Base-by-base conservation (phyloP, 92 coral and sea anemone genomes). In the Siderastrea radians region DNA sequence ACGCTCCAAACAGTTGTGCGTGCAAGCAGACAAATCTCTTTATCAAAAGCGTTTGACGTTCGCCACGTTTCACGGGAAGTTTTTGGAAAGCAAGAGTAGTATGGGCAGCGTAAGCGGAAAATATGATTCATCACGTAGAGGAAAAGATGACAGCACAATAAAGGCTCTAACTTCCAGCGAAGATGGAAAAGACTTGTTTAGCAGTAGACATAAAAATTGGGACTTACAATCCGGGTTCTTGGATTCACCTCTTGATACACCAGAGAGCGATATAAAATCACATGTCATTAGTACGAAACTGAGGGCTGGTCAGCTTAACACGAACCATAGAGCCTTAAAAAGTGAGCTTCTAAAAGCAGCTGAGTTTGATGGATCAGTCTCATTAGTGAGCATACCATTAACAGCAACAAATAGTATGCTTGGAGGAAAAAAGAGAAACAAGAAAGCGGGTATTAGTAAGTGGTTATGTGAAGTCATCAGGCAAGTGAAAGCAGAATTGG, bases 381-480 rank as follows among this genome's bases (percentile, higher is more conserved):
- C 74, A 26, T 66, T 38, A 14, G 11, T 6, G 52, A 46, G 6
- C 26, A 15, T 17, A 10, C 60, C 59, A 49, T 80, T 15, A 7
- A 50, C 4, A 49, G n/a, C 73, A 66, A 54, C 14, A 38, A 5
- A 45, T 54, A 15, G 15, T 13, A 9, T 59, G 38, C 1, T 49
- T 3, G 38, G 43, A 54, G 68, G 55, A 14, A 26, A 14, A 54
- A 48, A 16, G 68, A 68, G 16, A 16, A 69, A 57, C 43, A 70
- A 81, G 54, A 59, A 57, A 68, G 49, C 64, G 11, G 78, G 47
- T 52, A 46, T 81, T 3, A 44, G 67, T 1, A 49, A 46, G 13
- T 69, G 86, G 77, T 53, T 81, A 43, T 11, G 67, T 53, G 44
- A 81, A 4, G 45, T 81, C 62, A 57, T 81, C 51, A 55, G 49